Evolutionary conservation across 2,888 invertebrate species (phyloP).

Genomic region (Laothoe populi): DNA sequence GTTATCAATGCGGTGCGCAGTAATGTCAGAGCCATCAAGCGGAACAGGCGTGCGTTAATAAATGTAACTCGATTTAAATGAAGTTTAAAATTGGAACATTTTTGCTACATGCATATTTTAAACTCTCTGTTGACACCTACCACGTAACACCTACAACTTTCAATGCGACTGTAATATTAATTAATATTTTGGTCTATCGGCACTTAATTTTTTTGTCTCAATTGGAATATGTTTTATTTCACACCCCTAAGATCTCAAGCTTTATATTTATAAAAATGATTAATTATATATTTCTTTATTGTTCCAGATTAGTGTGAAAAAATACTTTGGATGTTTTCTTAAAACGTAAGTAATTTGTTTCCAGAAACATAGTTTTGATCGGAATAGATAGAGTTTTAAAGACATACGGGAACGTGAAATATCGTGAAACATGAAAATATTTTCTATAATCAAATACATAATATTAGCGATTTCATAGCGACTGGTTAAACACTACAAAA

Average conservation of each 20-base stretch:
- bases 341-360: background rate
- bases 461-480: too few relatives aligned
- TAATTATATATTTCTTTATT: background rate
- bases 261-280: too few relatives aligned
- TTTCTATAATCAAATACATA: too few relatives aligned
- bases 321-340: background rate
- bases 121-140: constrained; percentile 31
- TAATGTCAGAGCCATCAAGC: constrained; percentile 29
- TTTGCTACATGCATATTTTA: constrained; percentile 38
- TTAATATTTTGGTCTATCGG: constrained; percentile 26
- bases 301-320: background rate
- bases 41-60: constrained; percentile 34
- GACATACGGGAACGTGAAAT: too few relatives aligned
- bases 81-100: constrained; percentile 35
- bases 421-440: too few relatives aligned
- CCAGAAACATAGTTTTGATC: too few relatives aligned
- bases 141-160: constrained; percentile 24
- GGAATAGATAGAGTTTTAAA: too few relatives aligned
- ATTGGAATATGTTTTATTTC: too few relatives aligned
- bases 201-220: constrained; percentile 25
- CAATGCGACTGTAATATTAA: constrained; percentile 36
- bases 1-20: constrained; percentile 27
- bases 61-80: constrained; percentile 42
- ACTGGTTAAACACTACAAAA: too few relatives aligned
- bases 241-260: too few relatives aligned